phyloP scores from a whole-genome alignment of 2,113 vertebrate genomes.

The Actenoides hombroni region DNA sequence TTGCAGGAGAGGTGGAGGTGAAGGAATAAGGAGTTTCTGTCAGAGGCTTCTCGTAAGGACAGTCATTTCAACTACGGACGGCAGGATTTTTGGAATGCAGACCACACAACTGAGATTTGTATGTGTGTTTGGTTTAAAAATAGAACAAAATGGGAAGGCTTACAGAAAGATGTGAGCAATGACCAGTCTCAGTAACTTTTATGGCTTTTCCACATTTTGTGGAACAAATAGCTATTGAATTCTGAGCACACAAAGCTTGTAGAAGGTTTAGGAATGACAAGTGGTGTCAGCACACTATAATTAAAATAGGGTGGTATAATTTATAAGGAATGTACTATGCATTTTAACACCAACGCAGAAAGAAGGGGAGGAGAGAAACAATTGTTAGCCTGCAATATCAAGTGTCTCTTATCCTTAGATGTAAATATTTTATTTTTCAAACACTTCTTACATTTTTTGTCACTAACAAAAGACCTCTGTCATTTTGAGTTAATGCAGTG shows the following conservation, averaged over 20 bases:
- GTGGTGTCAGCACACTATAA: conserved; percentile 67
- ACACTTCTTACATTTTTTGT: conserved; percentile 8
- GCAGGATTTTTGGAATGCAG: conserved; percentile 29
- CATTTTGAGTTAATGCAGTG: conserved; percentile 21
- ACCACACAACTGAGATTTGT: conserved; percentile 2
- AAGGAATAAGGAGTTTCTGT: neutral
- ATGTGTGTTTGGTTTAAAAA: neutral
- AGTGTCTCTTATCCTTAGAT: conserved; percentile 33
- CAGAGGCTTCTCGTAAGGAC: neutral
- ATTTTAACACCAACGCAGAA: neutral
- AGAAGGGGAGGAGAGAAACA: neutral
- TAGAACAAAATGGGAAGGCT: conserved; percentile 26
- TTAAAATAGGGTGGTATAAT: conserved; percentile 70
- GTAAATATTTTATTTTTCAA: conserved; percentile 57
- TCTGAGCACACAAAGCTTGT: conserved; percentile 47
- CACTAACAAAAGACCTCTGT: conserved; percentile 62
- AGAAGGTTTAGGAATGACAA: conserved; percentile 61
- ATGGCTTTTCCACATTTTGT: conserved; percentile 57
- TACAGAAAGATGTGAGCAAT: conserved; percentile 28
- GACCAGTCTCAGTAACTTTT: conserved; percentile 7
- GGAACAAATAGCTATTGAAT: conserved; percentile 71
- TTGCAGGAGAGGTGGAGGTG: neutral
- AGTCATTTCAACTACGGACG: neutral
- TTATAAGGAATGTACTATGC: conserved; percentile 65
- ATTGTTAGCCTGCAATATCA: conserved; percentile 47